Conservation (phyloP, 2,113 vertebrate species). For the Anarhynchus alexandrinus region DNA sequence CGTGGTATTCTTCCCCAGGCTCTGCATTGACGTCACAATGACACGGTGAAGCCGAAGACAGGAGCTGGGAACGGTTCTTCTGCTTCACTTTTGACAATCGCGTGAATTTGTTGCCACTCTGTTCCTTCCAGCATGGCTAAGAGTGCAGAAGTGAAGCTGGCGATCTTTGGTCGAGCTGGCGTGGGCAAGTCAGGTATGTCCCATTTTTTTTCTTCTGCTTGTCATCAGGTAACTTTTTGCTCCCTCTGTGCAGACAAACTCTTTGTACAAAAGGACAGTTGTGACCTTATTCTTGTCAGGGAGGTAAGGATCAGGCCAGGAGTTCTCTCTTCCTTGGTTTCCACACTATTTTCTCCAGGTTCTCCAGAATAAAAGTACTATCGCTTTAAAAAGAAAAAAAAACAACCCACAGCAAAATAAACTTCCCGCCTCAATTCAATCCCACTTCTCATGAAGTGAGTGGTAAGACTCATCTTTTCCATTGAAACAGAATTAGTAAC, state of each 20-base stretch:
- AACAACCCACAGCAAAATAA: neutral
- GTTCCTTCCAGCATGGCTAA: conserved; percentile 83
- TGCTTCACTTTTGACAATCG: neutral
- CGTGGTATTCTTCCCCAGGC: conserved; percentile 45
- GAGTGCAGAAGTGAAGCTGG: conserved; percentile 92
- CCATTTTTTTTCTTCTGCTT: neutral
- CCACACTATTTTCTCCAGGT: neutral
- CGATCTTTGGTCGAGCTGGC: conserved; percentile 91
- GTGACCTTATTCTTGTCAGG: neutral
- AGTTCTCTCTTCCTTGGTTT: neutral
- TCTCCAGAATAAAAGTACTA: neutral
- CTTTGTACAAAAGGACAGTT: neutral
- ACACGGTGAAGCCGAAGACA: conserved; percentile 46
- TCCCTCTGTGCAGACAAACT: neutral
- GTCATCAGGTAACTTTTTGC: neutral
- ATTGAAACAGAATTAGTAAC: neutral
- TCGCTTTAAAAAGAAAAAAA: neutral
- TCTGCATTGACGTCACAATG: conserved; percentile 63
- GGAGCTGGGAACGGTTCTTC: neutral
- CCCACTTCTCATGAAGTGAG: neutral
- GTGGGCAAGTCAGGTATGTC: conserved; percentile 95
- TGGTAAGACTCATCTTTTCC: neutral
- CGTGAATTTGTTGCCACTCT: neutral
- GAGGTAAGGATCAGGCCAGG: neutral
- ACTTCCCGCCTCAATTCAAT: neutral